Conservation (phyloP, 2,888 invertebrate species). For the Pachymerium ferrugineum region DNA sequence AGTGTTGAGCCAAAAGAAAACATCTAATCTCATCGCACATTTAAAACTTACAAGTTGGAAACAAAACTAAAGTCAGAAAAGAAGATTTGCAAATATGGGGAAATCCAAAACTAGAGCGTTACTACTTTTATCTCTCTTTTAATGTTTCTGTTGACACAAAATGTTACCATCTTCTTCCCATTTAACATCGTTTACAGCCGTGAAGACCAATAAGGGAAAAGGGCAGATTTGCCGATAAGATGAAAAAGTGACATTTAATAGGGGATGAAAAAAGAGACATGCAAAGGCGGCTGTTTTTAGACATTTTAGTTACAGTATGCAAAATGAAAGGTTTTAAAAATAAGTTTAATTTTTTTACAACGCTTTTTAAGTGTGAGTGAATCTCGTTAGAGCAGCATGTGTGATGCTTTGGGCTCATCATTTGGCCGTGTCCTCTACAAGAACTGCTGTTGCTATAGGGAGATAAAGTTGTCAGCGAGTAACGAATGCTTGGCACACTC, state of each 20-base stretch:
- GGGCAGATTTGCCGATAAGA: background rate
- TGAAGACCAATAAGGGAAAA: background rate
- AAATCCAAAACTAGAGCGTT: background rate
- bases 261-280: background rate
- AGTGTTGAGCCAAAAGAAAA: no score
- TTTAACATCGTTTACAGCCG: background rate
- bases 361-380: background rate
- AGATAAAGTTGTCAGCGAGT: constrained; percentile 29
- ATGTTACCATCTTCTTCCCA: constrained; percentile 1
- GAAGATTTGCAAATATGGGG: no score
- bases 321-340: no score
- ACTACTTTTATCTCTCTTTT: background rate
- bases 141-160: constrained; percentile 4
- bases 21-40: no score
- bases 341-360: no score
- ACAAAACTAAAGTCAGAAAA: no score
- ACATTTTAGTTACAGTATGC: no score
- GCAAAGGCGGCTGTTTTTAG: no score
- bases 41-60: no score
- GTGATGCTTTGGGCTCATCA: background rate
- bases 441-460: constrained; percentile 12
- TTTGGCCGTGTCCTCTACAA: background rate
- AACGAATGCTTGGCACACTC: constrained; percentile 27
- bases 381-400: background rate
- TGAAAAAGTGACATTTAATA: background rate